phyloP scores from a whole-genome alignment of 2,113 vertebrate species.

The Sylvilagus bachmani region DNA sequence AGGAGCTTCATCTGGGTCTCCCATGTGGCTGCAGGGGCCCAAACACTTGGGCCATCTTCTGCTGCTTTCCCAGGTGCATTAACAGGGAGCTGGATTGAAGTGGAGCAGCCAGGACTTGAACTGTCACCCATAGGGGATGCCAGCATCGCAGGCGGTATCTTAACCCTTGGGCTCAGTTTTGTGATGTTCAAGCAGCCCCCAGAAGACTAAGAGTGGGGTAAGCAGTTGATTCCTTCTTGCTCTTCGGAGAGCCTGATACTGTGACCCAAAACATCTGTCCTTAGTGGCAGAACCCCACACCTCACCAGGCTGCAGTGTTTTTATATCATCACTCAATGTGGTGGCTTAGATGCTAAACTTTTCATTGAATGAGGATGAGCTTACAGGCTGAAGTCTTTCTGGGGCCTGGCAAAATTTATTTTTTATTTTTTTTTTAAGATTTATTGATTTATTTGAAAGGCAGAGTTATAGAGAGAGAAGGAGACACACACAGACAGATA shows the following conservation, averaged over 20 bases:
- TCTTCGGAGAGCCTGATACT: neutral
- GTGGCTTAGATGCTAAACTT: conserved; percentile 43
- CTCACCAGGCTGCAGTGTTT: neutral
- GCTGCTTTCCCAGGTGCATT: too few species aligned
- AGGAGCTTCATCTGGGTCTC: too few species aligned
- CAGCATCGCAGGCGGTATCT: too few species aligned
- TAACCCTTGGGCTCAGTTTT: neutral
- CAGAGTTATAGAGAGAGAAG: too few species aligned
- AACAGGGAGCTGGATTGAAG: too few species aligned
- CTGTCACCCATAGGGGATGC: too few species aligned
- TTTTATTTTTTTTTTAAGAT: too few species aligned
- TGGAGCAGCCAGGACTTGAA: too few species aligned
- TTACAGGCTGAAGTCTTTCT: conserved; percentile 4
- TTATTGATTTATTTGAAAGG: too few species aligned
- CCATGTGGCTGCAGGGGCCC: too few species aligned
- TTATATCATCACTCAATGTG: neutral
- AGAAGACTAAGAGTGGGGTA: neutral
- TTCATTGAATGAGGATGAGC: neutral
- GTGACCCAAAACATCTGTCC: neutral
- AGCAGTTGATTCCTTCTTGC: neutral
- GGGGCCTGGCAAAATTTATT: neutral
- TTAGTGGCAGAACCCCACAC: neutral
- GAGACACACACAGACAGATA: too few species aligned
- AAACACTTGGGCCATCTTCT: too few species aligned
- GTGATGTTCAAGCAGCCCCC: neutral